A percentile compares a stretch with the other conserved stretches of the same genome.
phyloP scores from a whole-genome alignment of 1,140 invertebrate species.

The Chymomyza costata region DNA sequence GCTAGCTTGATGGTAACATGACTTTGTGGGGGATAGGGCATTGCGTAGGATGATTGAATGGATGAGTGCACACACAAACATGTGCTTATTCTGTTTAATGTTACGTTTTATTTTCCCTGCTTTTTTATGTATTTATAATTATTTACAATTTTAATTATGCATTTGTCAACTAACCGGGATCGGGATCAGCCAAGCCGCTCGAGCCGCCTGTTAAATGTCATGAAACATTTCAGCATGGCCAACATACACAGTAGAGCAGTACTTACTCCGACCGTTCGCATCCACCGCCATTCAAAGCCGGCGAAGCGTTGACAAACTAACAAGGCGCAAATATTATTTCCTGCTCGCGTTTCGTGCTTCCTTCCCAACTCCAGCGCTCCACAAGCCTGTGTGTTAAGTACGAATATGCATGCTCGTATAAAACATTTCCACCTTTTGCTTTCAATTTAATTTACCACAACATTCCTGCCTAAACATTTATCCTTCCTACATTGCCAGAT shows the following conservation, averaged over 20 bases:
- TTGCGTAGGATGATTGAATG: no score
- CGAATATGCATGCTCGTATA: no score
- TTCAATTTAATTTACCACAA: conserved; percentile 57
- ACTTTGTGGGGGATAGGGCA: no score
- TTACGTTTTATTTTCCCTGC: no score
- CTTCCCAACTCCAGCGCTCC: no score
- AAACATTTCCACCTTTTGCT: conserved; percentile 7
- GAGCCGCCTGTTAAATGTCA: conserved; percentile 60
- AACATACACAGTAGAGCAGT: no score
- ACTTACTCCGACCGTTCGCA: background rate
- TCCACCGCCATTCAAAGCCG: conserved; percentile 49
- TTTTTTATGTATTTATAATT: conserved; percentile 24
- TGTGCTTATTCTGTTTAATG: no score
- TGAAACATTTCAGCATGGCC: conserved; percentile 53
- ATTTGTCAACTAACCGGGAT: no score
- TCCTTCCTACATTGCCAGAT: conserved; percentile 19
- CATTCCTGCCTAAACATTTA: conserved; percentile 27
- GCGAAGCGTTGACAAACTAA: conserved; percentile 59
- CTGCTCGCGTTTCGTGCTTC: conserved; percentile 40
- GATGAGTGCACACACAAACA: no score
- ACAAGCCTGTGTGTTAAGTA: conserved; percentile 11
- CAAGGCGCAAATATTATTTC: conserved; percentile 62
- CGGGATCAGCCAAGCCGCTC: conserved; percentile 5
- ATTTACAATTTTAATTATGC: conserved; percentile 53
- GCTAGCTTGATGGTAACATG: no score